Conservation (phyloP, 2,888 invertebrate genomes). For the Apoda limacodes region DNA sequence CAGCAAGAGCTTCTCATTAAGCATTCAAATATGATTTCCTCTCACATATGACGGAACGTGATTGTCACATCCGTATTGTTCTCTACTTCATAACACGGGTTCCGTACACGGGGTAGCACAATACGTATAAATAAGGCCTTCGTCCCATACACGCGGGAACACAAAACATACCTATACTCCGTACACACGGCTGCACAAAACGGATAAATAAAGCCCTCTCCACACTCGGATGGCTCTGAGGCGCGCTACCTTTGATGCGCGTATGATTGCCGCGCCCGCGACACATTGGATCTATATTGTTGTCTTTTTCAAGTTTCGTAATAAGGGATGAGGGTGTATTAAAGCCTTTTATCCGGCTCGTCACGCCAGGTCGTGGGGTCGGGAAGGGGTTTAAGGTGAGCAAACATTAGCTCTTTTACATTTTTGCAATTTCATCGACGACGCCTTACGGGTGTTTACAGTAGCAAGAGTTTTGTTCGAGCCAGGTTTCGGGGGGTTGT, state of each 20-base stretch:
- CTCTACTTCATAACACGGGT: constrained; percentile 63
- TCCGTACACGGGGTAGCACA: constrained; percentile 56
- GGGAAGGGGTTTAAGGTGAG: constrained; percentile 68
- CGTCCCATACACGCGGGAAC: constrained; percentile 60
- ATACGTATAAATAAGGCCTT: constrained; percentile 31
- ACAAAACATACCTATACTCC: constrained; percentile 31
- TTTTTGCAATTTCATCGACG: constrained; percentile 69
- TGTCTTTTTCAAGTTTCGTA: constrained; percentile 71
- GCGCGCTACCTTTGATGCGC: constrained; percentile 65
- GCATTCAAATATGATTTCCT: constrained; percentile 61
- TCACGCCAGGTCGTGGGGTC: constrained; percentile 63
- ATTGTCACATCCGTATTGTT: constrained; percentile 66
- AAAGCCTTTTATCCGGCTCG: constrained; percentile 71
- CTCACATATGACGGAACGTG: constrained; percentile 56
- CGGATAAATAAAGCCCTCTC: constrained; percentile 51
- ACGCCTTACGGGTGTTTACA: constrained; percentile 58
- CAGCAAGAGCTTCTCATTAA: constrained; percentile 53
- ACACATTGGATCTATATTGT: constrained; percentile 70
- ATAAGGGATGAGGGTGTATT: constrained; percentile 71
- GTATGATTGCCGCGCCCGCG: constrained; percentile 68
- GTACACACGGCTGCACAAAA: constrained; percentile 51
- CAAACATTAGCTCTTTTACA: constrained; percentile 70
- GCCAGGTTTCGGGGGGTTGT: constrained; percentile 40
- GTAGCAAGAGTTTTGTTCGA: constrained; percentile 37
- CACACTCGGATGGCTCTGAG: constrained; percentile 58